Base-by-base conservation (phyloP, 2,113 vertebrate genomes). In the Sorex fumeus region DNA sequence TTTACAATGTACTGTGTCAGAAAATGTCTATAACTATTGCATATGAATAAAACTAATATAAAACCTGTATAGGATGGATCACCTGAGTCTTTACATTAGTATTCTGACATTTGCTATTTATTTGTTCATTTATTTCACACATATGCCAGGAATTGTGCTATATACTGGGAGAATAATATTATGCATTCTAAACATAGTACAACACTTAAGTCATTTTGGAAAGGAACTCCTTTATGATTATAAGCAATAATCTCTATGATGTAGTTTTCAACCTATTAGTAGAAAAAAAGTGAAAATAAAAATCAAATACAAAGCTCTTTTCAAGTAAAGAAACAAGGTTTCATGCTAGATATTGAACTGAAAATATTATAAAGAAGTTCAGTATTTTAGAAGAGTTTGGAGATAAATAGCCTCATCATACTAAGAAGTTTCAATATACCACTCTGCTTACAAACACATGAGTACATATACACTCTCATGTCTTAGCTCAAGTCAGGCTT, bases 311-410 rank as follows among this genome's bases (percentile, higher is more conserved):
- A 91, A 81, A 84, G 27, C 8, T 81, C 27, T 76, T 85, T 60
- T 74, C 8, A 16, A 72, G 4, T 72, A 16, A 81, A 70, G 30
- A 74, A 34, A 36, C 30, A 16, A 90, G 3, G 12, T 64, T 90
- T 80, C 50, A 64, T 82, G 25, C 15, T 91, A 50, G 36, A 91
- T 15, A 85, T 89, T 86, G 32, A 84, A 34, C 12, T 76, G 47
- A 89, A 88, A 89, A 74, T 6, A 30, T 1, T 8, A 36, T n/a
- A 77, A 77, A 11, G 50, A 60, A 74, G 3, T 81, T 94, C 13
- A 85, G 25, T 74, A 21, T 84, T 28, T 36, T 74, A 90, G 57
- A 75, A 1, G 0, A 77, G 10, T 47, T 13, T 64, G 36, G 62
- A 74, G 21, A 62, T 32, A 50, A 10, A 40, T 50, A 88, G n/a